These are phyloP conservation scores for Choloepus hoffmanni DNA, from an alignment of 2,113 vertebrate species.

Conservation along the genomic window DNA sequence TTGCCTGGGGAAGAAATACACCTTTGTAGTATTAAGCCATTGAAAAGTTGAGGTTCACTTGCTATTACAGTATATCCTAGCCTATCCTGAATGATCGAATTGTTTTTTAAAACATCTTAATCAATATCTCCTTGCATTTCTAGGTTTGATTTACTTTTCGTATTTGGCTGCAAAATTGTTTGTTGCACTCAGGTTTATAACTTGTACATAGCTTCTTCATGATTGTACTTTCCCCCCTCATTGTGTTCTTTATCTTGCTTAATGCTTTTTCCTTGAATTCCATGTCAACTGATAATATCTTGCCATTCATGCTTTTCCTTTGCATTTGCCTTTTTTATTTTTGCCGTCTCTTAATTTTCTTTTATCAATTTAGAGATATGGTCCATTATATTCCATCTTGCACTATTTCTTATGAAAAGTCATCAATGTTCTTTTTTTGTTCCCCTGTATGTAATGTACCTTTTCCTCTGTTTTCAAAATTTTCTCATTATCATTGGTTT, in stretches of 20 bases:
- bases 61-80: not conserved
- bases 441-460: no score
- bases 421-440: no score
- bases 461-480: no score
- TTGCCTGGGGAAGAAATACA: no score
- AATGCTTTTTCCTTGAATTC: not conserved
- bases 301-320: not conserved
- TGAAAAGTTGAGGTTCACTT: no score
- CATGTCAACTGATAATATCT: not conserved
- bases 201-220: not conserved
- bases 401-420: no score
- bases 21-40: not conserved
- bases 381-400: no score
- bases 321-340: no score
- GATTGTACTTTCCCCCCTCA: not conserved
- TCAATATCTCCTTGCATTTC: not conserved
- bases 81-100: not conserved
- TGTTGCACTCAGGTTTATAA: not conserved
- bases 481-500: no score
- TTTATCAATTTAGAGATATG: no score
- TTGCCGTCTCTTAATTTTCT: no score
- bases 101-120: not conserved
- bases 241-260: not conserved
- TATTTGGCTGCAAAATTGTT: not conserved
- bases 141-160: not conserved